Base-by-base conservation (phyloP, 1,140 invertebrate genomes). In the Euura saliciscinereae region DNA sequence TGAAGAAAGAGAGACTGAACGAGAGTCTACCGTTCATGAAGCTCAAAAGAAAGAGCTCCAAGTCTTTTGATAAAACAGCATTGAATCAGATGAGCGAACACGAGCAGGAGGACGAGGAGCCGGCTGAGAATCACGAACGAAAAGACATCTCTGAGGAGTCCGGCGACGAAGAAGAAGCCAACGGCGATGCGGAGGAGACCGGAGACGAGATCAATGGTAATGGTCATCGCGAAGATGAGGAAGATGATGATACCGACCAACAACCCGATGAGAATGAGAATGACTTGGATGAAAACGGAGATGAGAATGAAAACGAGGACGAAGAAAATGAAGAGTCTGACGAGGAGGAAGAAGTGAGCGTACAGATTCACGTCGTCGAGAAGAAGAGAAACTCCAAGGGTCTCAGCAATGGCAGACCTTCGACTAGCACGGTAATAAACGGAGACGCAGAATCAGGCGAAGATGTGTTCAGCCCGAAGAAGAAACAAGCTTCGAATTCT, bases 1-100 rank as follows among this genome's bases (percentile, higher is more conserved):
- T 86, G 5, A 83, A 77, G 59, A 85, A 85, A 72, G 71, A 77
- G 1, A 87, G 82, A 67, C 75, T 87, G 43, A 85, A 84, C 65
- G 82, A 84, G 1, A 80, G 77, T 4, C 75, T 81, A 43, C 85
- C 85, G 45, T n/a, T 59, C 8, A 11, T 59, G 51, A n/a, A 59
- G 13, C 13, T 59, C 10, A 59, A 59, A 3, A 4, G 13, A 6
- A 59, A 59, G 5, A n/a, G 10, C 8, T 11, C 10, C 10, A 59
- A 59, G 13, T n/a, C 13, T 59, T 59, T 4, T n/a, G 51, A 59
- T 59, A 59, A 59, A 59, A n/a, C 10, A 59, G 51, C 8, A 6
- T 59, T 59, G 51, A 59, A n/a, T 6, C 10, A 59, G 13, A 59
- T 59, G 51, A 59, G 13, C 10, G 51, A 59, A 59, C 3, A 59